A percentile compares a stretch with the other conserved stretches of the same genome.
Evolutionary conservation across 2,888 invertebrate species (phyloP).

Genomic region (Peribatodes rhomboidaria): DNA sequence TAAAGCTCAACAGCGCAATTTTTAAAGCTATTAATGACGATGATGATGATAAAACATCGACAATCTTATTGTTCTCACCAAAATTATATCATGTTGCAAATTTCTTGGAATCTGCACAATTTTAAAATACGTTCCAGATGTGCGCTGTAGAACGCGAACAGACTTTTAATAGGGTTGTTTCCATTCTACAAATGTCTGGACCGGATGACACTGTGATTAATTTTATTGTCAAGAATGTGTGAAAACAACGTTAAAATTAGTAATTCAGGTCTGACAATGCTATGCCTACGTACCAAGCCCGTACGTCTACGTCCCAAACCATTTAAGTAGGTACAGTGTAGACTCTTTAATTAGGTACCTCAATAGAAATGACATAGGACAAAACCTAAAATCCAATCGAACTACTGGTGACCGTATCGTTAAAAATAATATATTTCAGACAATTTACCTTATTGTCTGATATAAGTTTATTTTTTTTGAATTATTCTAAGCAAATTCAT

Average conservation of each 20-base stretch:
- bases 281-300: too few species aligned
- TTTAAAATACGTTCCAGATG: constrained; percentile 55
- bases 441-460: too few species aligned
- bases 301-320: too few species aligned
- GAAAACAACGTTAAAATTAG: constrained; percentile 2
- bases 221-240: background rate
- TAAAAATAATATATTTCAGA: too few species aligned
- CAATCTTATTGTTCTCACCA: constrained; percentile 27
- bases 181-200: constrained; percentile 32
- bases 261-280: background rate
- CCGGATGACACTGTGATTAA: constrained; percentile 3
- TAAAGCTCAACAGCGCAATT: too few species aligned
- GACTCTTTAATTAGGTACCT: too few species aligned
- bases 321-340: too few species aligned
- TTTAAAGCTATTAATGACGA: background rate
- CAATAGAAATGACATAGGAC: too few species aligned
- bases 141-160: constrained; percentile 53
- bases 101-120: constrained; percentile 47
- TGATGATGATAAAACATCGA: background rate
- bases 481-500: too few species aligned
- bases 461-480: too few species aligned
- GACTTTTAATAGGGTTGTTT: constrained; percentile 49
- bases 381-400: too few species aligned
- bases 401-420: too few species aligned
- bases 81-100: constrained; percentile 38